These are phyloP conservation scores for Epizoanthus ramosus DNA, from an alignment of 92 coral and sea anemone genomes.

Conservation along the genomic window DNA sequence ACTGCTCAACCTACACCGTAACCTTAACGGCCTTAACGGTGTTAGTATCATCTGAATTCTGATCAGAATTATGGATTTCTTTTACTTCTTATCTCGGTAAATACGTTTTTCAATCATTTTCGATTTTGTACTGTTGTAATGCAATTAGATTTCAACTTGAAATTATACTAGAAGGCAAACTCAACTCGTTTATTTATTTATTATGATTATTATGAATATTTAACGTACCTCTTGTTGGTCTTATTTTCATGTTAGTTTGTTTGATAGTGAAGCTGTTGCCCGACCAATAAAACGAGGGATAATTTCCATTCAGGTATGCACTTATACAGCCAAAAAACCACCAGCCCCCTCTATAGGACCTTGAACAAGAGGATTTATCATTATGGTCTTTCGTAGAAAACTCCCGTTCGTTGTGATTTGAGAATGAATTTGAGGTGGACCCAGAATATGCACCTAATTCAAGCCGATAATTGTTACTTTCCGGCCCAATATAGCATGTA, in stretches of 20 bases:
- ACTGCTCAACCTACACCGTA: too few species aligned
- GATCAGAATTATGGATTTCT: too few species aligned
- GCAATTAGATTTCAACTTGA: too few species aligned
- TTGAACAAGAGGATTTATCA: neutral
- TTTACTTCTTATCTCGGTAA: too few species aligned
- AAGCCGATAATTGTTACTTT: neutral
- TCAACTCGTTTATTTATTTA: neutral
- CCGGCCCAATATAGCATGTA: neutral
- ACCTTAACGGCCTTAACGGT: too few species aligned
- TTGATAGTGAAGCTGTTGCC: neutral
- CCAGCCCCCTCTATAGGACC: neutral
- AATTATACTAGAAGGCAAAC: too few species aligned
- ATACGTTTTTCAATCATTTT: too few species aligned
- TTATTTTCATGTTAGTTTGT: neutral
- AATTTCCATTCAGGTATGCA: neutral
- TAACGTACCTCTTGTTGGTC: neutral
- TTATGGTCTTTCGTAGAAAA: neutral
- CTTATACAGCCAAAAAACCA: neutral
- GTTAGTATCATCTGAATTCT: too few species aligned
- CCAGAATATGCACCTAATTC: neutral
- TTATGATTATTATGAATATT: neutral
- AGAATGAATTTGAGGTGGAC: neutral
- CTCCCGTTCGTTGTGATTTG: neutral
- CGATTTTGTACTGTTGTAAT: too few species aligned
- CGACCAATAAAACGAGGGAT: neutral